phyloP scores from a whole-genome alignment of 2,113 vertebrate species.

The Carassius auratus region DNA sequence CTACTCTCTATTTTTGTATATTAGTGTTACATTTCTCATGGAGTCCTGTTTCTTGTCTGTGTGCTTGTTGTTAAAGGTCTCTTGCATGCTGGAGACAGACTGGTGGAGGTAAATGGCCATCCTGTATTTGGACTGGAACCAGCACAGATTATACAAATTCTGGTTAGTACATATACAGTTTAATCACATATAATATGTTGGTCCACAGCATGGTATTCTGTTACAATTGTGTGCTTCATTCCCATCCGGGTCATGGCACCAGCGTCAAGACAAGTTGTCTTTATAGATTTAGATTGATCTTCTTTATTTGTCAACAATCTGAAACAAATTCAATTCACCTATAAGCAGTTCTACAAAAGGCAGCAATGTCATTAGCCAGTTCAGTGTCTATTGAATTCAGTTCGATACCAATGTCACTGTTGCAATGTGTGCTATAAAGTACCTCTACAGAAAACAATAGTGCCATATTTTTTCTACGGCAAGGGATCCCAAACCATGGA shows the following conservation, averaged over 20 bases:
- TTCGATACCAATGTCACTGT: neutral
- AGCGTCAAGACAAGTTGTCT: neutral
- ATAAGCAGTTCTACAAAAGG: no score
- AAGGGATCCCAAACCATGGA: no score
- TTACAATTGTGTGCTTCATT: neutral
- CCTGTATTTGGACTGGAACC: slow-evolving; percentile 91
- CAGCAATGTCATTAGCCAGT: neutral
- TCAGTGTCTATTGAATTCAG: neutral
- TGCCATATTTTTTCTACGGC: no score
- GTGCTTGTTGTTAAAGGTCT: slow-evolving; percentile 75
- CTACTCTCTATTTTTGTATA: neutral
- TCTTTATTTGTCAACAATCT: no score
- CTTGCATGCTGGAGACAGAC: slow-evolving; percentile 90
- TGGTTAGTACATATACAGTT: slow-evolving; percentile 75
- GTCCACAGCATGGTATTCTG: neutral
- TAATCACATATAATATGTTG: neutral
- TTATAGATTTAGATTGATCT: neutral
- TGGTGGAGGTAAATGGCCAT: slow-evolving; percentile 93
- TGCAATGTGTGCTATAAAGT: neutral
- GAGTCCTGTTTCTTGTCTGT: neutral
- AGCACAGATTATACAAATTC: slow-evolving; percentile 92
- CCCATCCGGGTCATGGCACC: neutral
- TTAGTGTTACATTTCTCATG: neutral
- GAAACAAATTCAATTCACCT: no score
- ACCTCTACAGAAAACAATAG: neutral